phyloP scores from a whole-genome alignment of 2,888 invertebrate species.

The Drepanosiphum platanoidis region DNA sequence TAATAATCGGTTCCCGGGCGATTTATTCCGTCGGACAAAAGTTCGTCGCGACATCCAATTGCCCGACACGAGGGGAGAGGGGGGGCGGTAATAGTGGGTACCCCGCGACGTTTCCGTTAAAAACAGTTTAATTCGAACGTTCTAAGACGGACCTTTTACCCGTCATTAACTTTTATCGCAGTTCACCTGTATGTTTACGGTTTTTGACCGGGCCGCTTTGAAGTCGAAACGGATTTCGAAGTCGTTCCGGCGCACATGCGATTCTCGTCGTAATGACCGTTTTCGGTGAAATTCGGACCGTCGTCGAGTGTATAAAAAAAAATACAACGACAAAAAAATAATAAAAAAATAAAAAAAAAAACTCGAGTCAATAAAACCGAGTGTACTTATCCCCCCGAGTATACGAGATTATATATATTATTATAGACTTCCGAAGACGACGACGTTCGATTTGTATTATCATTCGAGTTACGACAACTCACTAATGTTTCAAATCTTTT shows the following conservation, averaged over 20 bases:
- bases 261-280: conserved; percentile 48
- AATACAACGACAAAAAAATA: background rate
- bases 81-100: no score
- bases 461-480: no score
- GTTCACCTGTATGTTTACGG: conserved; percentile 49
- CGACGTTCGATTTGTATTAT: no score
- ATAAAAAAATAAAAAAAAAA: no score
- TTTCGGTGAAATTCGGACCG: conserved; percentile 13
- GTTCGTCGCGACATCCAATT: conserved; percentile 1
- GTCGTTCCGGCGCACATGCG: conserved; percentile 31
- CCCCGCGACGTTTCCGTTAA: conserved; percentile 28
- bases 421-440: no score
- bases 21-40: conserved; percentile 1
- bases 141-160: conserved; percentile 40
- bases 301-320: background rate
- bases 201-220: conserved; percentile 44
- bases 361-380: no score
- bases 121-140: conserved; percentile 41
- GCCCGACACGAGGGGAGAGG: background rate
- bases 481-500: no score
- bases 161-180: conserved; percentile 48
- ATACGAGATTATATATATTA: no score
- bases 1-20: background rate
- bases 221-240: conserved; percentile 49
- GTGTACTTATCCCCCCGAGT: no score